Base-by-base conservation (phyloP, 92 coral and sea anemone genomes). In the Parazoanthus swiftii region DNA sequence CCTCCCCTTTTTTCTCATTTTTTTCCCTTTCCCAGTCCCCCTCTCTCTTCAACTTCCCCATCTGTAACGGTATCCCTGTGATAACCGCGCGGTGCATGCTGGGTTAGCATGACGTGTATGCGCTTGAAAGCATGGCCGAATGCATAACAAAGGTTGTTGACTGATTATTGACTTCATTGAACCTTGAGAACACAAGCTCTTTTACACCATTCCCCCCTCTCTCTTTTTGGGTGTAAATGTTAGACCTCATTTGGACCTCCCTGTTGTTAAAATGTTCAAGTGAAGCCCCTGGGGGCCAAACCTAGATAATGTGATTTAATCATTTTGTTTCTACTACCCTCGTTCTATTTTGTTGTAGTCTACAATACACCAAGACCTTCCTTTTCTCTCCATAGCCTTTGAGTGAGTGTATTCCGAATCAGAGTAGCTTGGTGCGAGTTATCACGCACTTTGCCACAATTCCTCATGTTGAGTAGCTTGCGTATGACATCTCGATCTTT, bases 341-440 rank as follows among this genome's bases (percentile, higher is more conserved):
- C 79, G 8, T 35, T 75, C 48, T 75, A 75, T 75, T 75, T 76
- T 76, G 56, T 76, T 76, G 81, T 18, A 76, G 51, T 76, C 81
- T 76, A 76, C 81, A 76, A 42, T 42, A 76, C 81, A 76, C 81
- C 81, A 76, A 76, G 81, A 74, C 79, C 79, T 44, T 73, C 26
- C 80, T 65, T 85, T 85, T 84, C 88, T 35, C 67, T 85, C 88
- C 81, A 85, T 63, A 85, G 70, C 46, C 8, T 73, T 85, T 74
- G 80, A 43, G 77, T 39, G 79, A 86, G 79, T 33, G 79, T 46
- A 76, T 86, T 75, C 67, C 89, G 84, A 74, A 86, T 86, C 23
- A 35, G 44, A 11, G 70, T 75, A 29, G 82, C 83, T 75, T 54
- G 65, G 9, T 50, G 78, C 23, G 72, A 75, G 84, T 59, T 86